Base-by-base conservation (phyloP, 2,888 invertebrate species). In the Acanthosepion esculentum region DNA sequence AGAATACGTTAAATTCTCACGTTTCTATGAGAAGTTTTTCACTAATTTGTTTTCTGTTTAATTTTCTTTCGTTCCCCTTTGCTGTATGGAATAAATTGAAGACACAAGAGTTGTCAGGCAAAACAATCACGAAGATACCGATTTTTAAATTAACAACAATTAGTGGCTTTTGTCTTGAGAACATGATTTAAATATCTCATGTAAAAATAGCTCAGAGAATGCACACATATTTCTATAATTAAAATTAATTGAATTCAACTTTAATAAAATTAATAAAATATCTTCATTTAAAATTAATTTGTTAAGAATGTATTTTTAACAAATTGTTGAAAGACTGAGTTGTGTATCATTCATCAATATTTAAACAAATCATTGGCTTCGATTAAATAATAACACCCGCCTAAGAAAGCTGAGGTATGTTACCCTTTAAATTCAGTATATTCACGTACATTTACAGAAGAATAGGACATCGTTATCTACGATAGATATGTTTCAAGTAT, bases 151-250 rank as follows among this genome's bases (percentile, higher is more conserved):
- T 29, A 78, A 78, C 78, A n/a, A 78, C 29, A 78, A 78, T 78
- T 78, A 78, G 78, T 78, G 78, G 78, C 78, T 26, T 78, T 78
- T 78, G 78, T 78, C 78, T 78, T 78, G 29, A 78, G 29, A 78
- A n/a, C 78, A 78, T 78, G 78, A 78, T 78, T 78, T 78, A 78
- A 78, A 78, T 78, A 78, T 78, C 29, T 78, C 78, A 78, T 29
- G 29, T 64, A 20, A 20, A 29, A 29, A 78, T 29, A 41, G 3
- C 10, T n/a, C n/a, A 78, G 10, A 4, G 12, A n/a, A 29, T 10
- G 78, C 78, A 29, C 29, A 26, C 78, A 4, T 78, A 7, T 78
- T 78, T 78, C 78, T 78, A 78, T 78, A 78, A 78, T 78, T 26
- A 78, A 78, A 29, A 26, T 55, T 78, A 78, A 78, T 78, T 78